These are phyloP conservation scores for Callitettix versicolor DNA, from an alignment of 1,140 invertebrate species.

Conservation along the genomic window DNA sequence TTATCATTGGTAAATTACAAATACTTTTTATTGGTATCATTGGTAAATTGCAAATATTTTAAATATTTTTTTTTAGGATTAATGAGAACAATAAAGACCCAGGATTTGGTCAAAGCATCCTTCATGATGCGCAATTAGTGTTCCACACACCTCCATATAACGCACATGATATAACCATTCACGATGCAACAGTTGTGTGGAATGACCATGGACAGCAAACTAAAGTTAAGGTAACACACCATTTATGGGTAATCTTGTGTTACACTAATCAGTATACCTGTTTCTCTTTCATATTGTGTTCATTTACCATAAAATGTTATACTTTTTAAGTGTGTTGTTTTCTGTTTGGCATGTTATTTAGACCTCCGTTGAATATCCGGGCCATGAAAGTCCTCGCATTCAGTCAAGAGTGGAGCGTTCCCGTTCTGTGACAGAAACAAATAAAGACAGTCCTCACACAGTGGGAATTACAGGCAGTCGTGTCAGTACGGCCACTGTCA, in stretches of 20 bases:
- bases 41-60: too few relatives aligned
- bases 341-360: neutral
- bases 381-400: slow-evolving; percentile 14
- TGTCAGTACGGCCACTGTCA: slow-evolving; percentile 12
- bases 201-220: too few relatives aligned
- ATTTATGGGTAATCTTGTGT: too few relatives aligned
- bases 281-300: too few relatives aligned
- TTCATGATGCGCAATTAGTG: slow-evolving; percentile 77
- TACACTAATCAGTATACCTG: too few relatives aligned
- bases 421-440: slow-evolving; percentile 32
- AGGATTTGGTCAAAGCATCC: slow-evolving; percentile 87
- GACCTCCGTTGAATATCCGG: neutral
- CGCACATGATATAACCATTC: slow-evolving; percentile 61
- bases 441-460: slow-evolving; percentile 21
- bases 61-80: slow-evolving; percentile 37
- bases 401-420: slow-evolving; percentile 30
- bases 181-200: slow-evolving; percentile 41
- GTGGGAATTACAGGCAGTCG: too few relatives aligned
- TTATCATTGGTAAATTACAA: too few relatives aligned
- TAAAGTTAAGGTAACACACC: too few relatives aligned
- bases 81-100: slow-evolving; percentile 52
- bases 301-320: too few relatives aligned
- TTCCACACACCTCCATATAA: slow-evolving; percentile 83
- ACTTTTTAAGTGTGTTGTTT: neutral
- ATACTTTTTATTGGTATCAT: too few relatives aligned